phyloP scores from a whole-genome alignment of 2,113 vertebrate genomes.

The Oncorhynchus keta region DNA sequence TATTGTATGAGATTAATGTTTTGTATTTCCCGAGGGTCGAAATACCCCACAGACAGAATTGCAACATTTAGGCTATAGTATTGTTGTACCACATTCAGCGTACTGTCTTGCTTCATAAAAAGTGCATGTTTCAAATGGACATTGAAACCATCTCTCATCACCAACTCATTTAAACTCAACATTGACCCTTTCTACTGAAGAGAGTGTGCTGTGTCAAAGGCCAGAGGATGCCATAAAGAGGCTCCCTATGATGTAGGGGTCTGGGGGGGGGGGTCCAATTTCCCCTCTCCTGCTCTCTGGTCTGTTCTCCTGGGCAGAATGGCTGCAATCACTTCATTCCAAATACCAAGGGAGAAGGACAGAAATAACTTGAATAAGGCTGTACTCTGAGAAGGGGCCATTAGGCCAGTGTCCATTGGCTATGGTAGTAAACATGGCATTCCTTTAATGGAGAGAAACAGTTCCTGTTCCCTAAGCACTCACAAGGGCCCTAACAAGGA shows the following conservation, averaged over 20 bases:
- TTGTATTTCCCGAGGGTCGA: constrained; percentile 15
- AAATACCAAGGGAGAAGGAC: constrained; percentile 45
- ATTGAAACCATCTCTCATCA: constrained; percentile 27
- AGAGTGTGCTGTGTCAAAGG: constrained; percentile 37
- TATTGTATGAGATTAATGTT: no score
- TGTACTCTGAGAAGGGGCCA: constrained; percentile 33
- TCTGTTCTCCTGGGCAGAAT: constrained; percentile 6
- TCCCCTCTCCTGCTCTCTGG: constrained; percentile 31
- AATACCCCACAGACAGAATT: no score
- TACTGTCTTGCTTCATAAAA: constrained; percentile 13
- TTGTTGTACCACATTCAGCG: constrained; percentile 19
- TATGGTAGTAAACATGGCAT: constrained; percentile 26
- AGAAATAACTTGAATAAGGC: constrained; percentile 57
- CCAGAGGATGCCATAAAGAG: constrained; percentile 39
- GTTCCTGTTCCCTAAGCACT: neutral
- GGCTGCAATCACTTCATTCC: constrained; percentile 44
- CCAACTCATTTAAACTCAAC: constrained; percentile 43
- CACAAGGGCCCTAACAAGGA: neutral
- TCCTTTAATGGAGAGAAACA: constrained; percentile 54
- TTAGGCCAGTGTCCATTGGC: constrained; percentile 37
- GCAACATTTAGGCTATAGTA: neutral
- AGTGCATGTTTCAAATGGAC: constrained; percentile 19
- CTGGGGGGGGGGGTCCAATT: constrained; percentile 32
- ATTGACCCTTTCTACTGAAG: constrained; percentile 36
- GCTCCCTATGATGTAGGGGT: constrained; percentile 41